phyloP scores from a whole-genome alignment of 2,113 vertebrate species.

The Setophaga coronata region DNA sequence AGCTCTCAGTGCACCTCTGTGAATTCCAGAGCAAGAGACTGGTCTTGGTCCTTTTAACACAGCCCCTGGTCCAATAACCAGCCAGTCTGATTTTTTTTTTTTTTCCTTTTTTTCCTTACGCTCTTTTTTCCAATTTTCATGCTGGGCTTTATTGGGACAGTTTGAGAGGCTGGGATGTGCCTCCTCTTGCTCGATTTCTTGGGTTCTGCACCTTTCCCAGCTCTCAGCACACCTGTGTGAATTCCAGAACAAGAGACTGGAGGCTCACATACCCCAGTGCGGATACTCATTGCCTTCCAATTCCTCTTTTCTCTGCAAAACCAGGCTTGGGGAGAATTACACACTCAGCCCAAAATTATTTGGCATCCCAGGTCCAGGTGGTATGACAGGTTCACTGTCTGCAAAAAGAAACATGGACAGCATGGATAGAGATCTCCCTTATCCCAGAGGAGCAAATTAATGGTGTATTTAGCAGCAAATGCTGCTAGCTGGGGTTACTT shows the following conservation, averaged over 20 bases:
- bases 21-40: too few relatives aligned
- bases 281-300: background rate
- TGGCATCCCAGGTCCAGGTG: background rate
- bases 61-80: too few relatives aligned
- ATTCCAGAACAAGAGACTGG: background rate
- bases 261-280: background rate
- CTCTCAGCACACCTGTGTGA: background rate
- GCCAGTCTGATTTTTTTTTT: too few relatives aligned
- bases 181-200: background rate
- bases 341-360: background rate
- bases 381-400: background rate
- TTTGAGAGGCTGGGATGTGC: background rate
- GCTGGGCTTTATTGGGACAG: too few relatives aligned
- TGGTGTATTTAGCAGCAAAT: background rate
- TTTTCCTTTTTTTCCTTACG: too few relatives aligned
- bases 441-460: background rate
- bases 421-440: rapidly evolving
- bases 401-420: background rate
- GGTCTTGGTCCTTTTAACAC: background rate
- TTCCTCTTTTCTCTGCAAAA: background rate
- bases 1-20: background rate
- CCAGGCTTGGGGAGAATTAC: background rate
- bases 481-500: background rate
- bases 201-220: background rate
- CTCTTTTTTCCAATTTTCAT: too few relatives aligned